Evolutionary conservation across 2,797 vertebrate species (phyloP).

Genomic region (Macropus fuliginosus): DNA sequence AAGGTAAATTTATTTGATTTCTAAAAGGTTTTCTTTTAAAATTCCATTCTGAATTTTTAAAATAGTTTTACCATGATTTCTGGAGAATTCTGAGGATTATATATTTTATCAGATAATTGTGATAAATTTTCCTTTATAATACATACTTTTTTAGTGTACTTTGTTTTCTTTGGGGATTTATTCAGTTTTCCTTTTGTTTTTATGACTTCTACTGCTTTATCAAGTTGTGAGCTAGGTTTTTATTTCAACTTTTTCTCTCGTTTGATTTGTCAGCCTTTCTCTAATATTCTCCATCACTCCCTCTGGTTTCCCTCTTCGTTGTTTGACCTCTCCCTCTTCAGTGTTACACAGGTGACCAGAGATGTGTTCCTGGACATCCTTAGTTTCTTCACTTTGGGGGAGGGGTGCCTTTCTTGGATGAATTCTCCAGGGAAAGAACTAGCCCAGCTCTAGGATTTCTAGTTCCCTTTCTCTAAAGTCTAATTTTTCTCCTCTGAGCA

Average conservation of each 20-base stretch:
- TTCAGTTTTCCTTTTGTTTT: background rate
- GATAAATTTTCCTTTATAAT: background rate
- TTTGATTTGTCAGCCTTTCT: background rate
- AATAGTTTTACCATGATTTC: background rate
- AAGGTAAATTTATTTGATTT: no score
- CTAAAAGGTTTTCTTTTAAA: no score
- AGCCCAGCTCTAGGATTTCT: background rate
- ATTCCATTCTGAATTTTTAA: background rate
- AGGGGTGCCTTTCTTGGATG: background rate
- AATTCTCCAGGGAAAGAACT: background rate
- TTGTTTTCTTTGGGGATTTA: background rate
- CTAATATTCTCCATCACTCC: background rate
- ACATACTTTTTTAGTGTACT: background rate
- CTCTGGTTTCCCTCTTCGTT: background rate
- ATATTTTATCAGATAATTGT: background rate
- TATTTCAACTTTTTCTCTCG: background rate
- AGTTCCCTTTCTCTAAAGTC: background rate
- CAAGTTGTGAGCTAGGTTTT: background rate
- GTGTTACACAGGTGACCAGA: background rate
- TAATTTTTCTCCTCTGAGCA: background rate
- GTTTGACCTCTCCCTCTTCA: background rate
- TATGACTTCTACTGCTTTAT: background rate
- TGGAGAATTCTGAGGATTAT: background rate
- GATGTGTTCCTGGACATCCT: background rate
- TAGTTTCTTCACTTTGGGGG: background rate